A percentile compares a stretch with the other conserved stretches of the same genome.
phyloP scores from a whole-genome alignment of 2,113 vertebrate genomes.

The Tupaia chinensis region DNA sequence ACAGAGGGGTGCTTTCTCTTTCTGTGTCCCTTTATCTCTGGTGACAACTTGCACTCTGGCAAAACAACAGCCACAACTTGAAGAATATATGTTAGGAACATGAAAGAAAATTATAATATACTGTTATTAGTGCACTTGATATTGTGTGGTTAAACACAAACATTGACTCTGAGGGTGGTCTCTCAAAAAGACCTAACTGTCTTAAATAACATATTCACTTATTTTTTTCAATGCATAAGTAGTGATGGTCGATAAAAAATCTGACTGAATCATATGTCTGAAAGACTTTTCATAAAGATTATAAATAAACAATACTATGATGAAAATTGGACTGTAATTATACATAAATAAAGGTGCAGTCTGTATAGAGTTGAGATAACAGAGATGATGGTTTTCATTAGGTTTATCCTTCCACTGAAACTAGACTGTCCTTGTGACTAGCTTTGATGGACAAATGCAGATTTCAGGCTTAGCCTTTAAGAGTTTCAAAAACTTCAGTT shows the following conservation, averaged over 20 bases:
- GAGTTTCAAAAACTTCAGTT: background rate
- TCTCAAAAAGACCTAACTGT: background rate
- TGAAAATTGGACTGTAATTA: background rate
- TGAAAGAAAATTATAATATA: background rate
- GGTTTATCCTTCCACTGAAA: background rate
- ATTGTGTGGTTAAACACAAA: background rate
- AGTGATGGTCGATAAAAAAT: background rate
- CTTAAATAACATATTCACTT: background rate
- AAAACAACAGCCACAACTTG: background rate
- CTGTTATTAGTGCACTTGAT: background rate
- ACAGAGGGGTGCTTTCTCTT: no score
- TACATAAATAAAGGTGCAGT: background rate
- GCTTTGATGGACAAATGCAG: background rate
- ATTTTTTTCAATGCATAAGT: background rate
- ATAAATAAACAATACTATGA: background rate
- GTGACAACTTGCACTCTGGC: no score
- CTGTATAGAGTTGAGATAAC: background rate
- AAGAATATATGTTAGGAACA: background rate
- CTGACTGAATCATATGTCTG: background rate
- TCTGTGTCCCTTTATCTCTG: no score
- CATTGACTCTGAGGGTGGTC: background rate
- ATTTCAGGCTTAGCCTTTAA: background rate
- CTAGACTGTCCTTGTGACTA: background rate
- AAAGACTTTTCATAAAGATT: slow-evolving; percentile 14
- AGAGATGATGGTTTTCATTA: background rate